phyloP scores from a whole-genome alignment of 1,140 invertebrate species.

The Leptopilina clavipes region DNA sequence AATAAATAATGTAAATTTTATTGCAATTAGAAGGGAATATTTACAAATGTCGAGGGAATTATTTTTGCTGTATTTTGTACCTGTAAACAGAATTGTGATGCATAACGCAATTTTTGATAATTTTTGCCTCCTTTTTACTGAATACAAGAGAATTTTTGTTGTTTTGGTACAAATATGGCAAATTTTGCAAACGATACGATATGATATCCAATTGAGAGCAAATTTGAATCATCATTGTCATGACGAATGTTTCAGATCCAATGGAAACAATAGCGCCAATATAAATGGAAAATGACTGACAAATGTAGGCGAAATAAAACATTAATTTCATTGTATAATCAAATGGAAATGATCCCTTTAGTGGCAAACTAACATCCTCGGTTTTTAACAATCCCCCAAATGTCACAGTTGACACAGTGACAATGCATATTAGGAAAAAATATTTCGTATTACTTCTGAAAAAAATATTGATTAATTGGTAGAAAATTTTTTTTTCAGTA shows the following conservation, averaged over 20 bases:
- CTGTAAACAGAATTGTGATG: too few species aligned
- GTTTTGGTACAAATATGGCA: too few species aligned
- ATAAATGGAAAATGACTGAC: background rate
- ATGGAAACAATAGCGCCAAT: background rate
- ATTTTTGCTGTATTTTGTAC: too few species aligned
- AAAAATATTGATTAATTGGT: too few species aligned
- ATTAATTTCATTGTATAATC: background rate
- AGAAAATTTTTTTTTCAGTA: too few species aligned
- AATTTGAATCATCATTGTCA: background rate
- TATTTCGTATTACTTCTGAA: too few species aligned
- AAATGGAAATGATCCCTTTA: background rate
- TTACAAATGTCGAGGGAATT: too few species aligned
- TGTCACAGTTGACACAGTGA: background rate
- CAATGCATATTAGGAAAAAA: background rate
- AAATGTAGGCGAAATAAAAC: background rate
- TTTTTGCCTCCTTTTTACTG: too few species aligned
- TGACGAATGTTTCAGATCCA: background rate
- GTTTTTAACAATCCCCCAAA: background rate
- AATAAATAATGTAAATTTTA: too few species aligned
- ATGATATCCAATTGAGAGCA: background rate
- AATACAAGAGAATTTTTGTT: too few species aligned
- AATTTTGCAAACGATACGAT: background rate
- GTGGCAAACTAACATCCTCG: background rate
- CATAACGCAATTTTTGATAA: too few species aligned
- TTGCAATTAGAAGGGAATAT: too few species aligned